These are phyloP conservation scores for Zalophus californianus DNA, from an alignment of 2,797 vertebrate genomes.

Conservation along the genomic window DNA sequence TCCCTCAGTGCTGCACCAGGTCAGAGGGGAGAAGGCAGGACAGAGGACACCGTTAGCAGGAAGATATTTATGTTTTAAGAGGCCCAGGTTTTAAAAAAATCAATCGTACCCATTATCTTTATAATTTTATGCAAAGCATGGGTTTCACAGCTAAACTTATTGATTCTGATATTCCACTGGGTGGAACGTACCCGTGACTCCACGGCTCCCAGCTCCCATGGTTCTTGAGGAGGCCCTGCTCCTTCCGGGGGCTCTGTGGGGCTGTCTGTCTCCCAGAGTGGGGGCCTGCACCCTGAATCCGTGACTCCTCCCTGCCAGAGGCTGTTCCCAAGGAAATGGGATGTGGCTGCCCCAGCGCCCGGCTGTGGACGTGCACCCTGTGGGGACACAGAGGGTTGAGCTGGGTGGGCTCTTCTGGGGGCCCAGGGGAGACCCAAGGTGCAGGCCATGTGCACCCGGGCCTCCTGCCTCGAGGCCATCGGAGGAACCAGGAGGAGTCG, in stretches of 20 bases:
- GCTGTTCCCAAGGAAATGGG: not conserved
- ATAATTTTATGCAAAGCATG: not conserved
- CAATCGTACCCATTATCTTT: no score
- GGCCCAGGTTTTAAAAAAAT: not conserved
- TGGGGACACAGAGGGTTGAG: not conserved
- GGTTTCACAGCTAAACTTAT: not conserved
- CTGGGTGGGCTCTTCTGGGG: not conserved
- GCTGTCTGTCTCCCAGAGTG: not conserved
- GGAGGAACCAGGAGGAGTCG: not conserved
- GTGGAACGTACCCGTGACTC: no score
- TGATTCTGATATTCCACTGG: fast-evolving
- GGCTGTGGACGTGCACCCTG: fast-evolving
- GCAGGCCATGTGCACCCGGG: fast-evolving
- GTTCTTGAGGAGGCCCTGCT: not conserved
- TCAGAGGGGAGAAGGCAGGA: not conserved
- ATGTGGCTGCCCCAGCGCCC: fast-evolving
- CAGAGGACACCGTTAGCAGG: fast-evolving
- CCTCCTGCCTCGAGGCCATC: not conserved
- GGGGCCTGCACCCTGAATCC: not conserved
- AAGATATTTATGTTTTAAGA: not conserved
- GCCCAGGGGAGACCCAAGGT: fast-evolving
- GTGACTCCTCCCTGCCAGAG: not conserved
- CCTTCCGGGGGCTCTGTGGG: fast-evolving
- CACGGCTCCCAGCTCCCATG: fast-evolving
- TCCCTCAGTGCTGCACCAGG: not conserved